Conservation (phyloP, 1,140 invertebrate genomes). For the Drosophila melanica region DNA sequence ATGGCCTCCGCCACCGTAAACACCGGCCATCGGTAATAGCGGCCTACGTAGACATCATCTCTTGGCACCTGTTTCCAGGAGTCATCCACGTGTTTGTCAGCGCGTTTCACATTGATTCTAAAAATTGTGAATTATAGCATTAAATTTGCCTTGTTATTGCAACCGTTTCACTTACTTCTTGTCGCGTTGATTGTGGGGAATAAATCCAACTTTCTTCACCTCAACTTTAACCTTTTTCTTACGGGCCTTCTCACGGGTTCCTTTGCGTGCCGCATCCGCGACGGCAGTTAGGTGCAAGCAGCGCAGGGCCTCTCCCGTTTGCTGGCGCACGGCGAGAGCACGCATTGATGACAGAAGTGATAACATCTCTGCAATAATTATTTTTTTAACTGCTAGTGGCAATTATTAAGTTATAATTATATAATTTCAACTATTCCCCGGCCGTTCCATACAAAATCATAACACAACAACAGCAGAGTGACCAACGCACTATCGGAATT, state of each 20-base stretch:
- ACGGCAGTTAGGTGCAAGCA: constrained; percentile 82
- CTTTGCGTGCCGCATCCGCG: constrained; percentile 89
- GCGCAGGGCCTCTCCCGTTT: constrained; percentile 48
- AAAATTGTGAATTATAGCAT: too few species aligned
- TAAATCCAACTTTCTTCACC: constrained; percentile 88
- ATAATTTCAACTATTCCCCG: constrained; percentile 30
- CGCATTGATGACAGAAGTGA: constrained; percentile 67
- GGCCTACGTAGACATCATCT: constrained; percentile 89
- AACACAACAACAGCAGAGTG: constrained; percentile 31
- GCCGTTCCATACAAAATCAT: constrained; percentile 33
- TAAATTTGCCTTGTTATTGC: background rate
- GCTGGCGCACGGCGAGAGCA: constrained; percentile 61
- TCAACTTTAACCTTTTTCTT: constrained; percentile 90
- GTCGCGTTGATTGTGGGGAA: constrained; percentile 86
- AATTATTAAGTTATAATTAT: constrained; percentile 37
- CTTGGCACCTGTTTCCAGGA: constrained; percentile 85
- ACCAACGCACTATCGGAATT: constrained; percentile 12
- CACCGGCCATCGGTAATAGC: constrained; percentile 86
- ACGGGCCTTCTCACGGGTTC: constrained; percentile 89
- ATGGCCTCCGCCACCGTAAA: constrained; percentile 90
- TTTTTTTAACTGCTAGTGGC: constrained; percentile 7
- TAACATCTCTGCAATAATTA: constrained; percentile 63
- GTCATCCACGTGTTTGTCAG: constrained; percentile 86
- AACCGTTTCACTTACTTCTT: constrained; percentile 76
- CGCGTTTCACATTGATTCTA: constrained; percentile 73